Evolutionary conservation across 2,797 vertebrate genomes (phyloP), one percentile per base, ranked within the genome.

Genomic region (Myoxocephalus aenaeus): DNA sequence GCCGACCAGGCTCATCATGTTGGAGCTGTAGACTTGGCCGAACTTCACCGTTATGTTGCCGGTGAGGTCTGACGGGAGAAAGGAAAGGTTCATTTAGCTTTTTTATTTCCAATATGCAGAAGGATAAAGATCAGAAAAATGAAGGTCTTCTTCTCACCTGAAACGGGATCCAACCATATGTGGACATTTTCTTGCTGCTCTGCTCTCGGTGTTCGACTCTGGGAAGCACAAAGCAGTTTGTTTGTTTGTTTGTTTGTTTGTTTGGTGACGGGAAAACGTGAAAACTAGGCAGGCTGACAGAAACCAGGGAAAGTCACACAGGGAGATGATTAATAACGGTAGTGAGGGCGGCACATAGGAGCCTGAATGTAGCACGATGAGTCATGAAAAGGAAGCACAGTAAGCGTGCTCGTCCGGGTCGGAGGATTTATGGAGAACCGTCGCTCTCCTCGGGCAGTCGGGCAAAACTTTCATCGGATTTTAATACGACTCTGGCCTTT

Each of bases 261-360:
- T 50, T 50, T 12, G 2, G 74, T 65, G n/a, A 65, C 34, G 65
- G 53, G 67, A 53, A 59, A 38, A 36, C 70, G 65, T 80, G 79
- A 83, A 86, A 88, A 32, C 32, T 5, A 79, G 20, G 42, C 59
- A 51, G 50, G 36, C 76, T 68, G 68, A 84, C 46, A 71, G 80
- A 88, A 84, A 86, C 73, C 3, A 85, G 83, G 83, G 79, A 92
- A 91, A 89, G 70, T 88, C 76, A 85, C 70, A 70, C 38, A 58
- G 79, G 17, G 29, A 50, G 48, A 56, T 90, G 89, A 87, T 86
- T 88, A 86, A 90, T 80, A 87, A 14, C 70, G 59, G 78, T 77
- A 90, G 80, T 70, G 82, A 87, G 61, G 89, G 77, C 20, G 66
- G 34, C 77, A 77, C 34, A 34, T 34, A 32, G 20, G 63, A 58